A percentile compares a stretch with the other conserved stretches of the same genome.
These are phyloP conservation scores for Amphiura filiformis DNA, from an alignment of 35 echinoderm and acorn worm species.

Conservation along the genomic window DNA sequence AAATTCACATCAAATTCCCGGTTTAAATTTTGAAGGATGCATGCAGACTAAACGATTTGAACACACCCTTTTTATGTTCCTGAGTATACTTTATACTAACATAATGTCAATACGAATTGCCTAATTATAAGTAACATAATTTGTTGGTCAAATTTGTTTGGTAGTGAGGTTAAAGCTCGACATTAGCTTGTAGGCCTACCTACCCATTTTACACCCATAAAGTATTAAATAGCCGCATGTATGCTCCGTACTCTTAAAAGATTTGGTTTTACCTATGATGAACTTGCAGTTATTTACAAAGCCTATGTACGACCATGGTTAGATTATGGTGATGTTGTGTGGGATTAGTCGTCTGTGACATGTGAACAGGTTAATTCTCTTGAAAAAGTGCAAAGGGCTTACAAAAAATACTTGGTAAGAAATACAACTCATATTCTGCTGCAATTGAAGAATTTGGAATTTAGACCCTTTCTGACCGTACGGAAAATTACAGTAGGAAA, in stretches of 20 bases:
- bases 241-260: background rate
- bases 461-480: background rate
- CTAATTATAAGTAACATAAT: too few relatives aligned
- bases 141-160: too few relatives aligned
- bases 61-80: too few relatives aligned
- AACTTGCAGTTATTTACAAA: conserved; percentile 9
- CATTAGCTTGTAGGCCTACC: too few relatives aligned
- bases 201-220: too few relatives aligned
- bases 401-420: background rate
- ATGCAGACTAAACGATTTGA: too few relatives aligned
- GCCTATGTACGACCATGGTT: conserved; percentile 16
- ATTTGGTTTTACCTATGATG: background rate
- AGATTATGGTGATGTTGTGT: conserved; percentile 18
- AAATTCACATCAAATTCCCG: too few relatives aligned
- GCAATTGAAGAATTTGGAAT: background rate
- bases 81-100: too few relatives aligned
- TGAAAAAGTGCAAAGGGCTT: background rate
- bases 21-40: too few relatives aligned
- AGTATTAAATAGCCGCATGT: too few relatives aligned
- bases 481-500: background rate
- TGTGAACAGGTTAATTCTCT: background rate
- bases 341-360: background rate
- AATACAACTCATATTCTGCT: background rate
- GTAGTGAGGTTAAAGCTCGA: too few relatives aligned
- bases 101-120: too few relatives aligned